phyloP scores from a whole-genome alignment of 2,888 invertebrate species.

The Drosophila ustulata region DNA sequence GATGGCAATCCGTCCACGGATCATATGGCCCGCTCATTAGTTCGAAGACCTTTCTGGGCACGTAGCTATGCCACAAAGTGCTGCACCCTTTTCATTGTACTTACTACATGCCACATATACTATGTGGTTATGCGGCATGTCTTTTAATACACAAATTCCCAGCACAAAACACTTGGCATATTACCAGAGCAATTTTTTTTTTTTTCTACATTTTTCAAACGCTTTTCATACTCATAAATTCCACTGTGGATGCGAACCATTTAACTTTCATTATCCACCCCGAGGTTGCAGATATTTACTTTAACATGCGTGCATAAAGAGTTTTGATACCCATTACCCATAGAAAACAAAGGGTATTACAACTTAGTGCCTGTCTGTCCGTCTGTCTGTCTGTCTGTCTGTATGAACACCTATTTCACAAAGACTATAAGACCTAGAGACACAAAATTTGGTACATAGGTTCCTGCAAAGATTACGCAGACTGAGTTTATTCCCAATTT shows the following conservation, averaged over 20 bases:
- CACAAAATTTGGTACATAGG: too few relatives aligned
- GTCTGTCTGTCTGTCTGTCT: too few relatives aligned
- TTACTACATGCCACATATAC: background rate
- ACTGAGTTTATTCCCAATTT: too few relatives aligned
- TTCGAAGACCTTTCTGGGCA: slow-evolving; percentile 23
- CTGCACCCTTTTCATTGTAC: slow-evolving; percentile 20
- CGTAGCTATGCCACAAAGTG: slow-evolving; percentile 21
- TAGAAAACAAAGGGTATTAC: too few relatives aligned
- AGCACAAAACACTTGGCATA: slow-evolving; percentile 1
- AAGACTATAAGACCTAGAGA: too few relatives aligned
- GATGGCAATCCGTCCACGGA: slow-evolving; percentile 32
- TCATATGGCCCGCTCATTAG: slow-evolving; percentile 32
- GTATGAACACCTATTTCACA: too few relatives aligned
- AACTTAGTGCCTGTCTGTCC: too few relatives aligned
- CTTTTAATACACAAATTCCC: slow-evolving; percentile 2
- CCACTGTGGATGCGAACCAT: background rate
- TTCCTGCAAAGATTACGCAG: too few relatives aligned
- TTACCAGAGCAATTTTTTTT: background rate
- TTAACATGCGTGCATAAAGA: too few relatives aligned
- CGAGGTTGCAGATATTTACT: background rate
- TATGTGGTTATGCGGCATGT: slow-evolving; percentile 15
- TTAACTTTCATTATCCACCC: background rate
- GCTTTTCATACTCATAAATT: background rate
- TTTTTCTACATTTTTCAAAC: background rate
- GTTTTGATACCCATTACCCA: too few relatives aligned